Evolutionary conservation across 2,888 invertebrate species (phyloP), one percentile per base, ranked within the genome.

Genomic region (Mongoloraphidia duomilia): DNA sequence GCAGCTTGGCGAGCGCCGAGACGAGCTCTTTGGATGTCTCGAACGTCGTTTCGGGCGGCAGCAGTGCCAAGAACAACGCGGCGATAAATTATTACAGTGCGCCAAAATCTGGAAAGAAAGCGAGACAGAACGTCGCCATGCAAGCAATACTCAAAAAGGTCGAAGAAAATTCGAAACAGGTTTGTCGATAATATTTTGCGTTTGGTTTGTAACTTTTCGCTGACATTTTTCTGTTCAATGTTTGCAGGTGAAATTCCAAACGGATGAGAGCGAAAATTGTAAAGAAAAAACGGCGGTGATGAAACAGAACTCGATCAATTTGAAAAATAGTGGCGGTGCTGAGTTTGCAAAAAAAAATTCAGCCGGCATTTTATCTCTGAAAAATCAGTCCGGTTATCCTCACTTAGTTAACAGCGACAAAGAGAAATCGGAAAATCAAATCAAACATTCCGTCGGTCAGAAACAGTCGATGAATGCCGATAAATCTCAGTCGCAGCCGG

Each of bases 101-200:
- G 11, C 34, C 39, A 8, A 49, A 50, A 33, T 70, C 70, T 39
- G 50, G 53, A 47, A 67, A 69, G 54, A 71, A 76, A 52, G 69
- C 74, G 2, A 72, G 85, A 52, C 84, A 86, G 60, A 89, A 88
- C 65, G 83, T 87, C 42, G 88, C 87, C 1, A 79, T 89, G 73
- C 82, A 83, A 50, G 81, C 82, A 53, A 81, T 84, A 60, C 77
- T 82, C 71, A 71, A 80, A 54, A 80, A 82, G 53, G 78, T 81
- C 55, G 82, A 82, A 61, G 80, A 79, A 55, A 74, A 72, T 42
- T 80, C 78, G 59, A 82, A 82, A 63, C 81, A 82, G 71, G 79
- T 76, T 49, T 26, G 26, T 26, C 6, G 26, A 26, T 26, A 26
- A 26, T 6, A 26, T 26, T 26, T 26, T 17, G 17, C 3, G 17